Evolutionary conservation across 2,113 vertebrate genomes (phyloP), one percentile per base, ranked within the genome.

Genomic region (Calidris pygmaea): DNA sequence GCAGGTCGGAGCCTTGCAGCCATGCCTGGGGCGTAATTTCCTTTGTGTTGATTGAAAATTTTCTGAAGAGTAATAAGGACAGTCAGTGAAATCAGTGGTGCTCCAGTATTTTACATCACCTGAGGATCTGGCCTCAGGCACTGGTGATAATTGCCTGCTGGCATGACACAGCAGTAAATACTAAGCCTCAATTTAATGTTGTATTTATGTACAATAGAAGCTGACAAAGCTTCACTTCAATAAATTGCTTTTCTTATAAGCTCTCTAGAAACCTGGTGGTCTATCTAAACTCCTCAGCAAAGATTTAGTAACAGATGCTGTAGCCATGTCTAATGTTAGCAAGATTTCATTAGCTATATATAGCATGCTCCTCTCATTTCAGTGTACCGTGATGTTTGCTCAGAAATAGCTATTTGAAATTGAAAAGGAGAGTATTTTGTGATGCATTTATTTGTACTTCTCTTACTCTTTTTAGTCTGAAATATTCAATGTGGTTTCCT

Each of bases 251-350:
- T 83, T 53, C 86, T 87, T 41, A 39, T 50, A 85, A 87, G 66
- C 83, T 60, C 79, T 84, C 56, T 17, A 7, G 70, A 82, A 96
- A 70, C 53, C 52, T 68, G 68, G 68, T 82, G 89, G 45, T 91
- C 91, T 83, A 14, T 82, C 66, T 82, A 48, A 19, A 24, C 48
- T 53, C 77, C 86, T 85, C 91, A 76, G 91, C 71, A 85, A 62
- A 95, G 96, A 76, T 89, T 95, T 85, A 92, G 87, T 87, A 95
- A 50, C 91, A 96, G 96, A 89, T 96, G 94, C 94, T 94, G 81
- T 20, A 85, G 87, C 90, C 76, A 66, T 56, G 58, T 41, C 89
- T 96, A 85, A 82, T 65, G 74, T 92, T 82, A 91, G 94, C 74
- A 82, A 50, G 94, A 67, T 93, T 94, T 95, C 90, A 87, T 91